Evolutionary conservation across 2,797 vertebrate species (phyloP).

Genomic region (Poeciliopsis paucimaculata): DNA sequence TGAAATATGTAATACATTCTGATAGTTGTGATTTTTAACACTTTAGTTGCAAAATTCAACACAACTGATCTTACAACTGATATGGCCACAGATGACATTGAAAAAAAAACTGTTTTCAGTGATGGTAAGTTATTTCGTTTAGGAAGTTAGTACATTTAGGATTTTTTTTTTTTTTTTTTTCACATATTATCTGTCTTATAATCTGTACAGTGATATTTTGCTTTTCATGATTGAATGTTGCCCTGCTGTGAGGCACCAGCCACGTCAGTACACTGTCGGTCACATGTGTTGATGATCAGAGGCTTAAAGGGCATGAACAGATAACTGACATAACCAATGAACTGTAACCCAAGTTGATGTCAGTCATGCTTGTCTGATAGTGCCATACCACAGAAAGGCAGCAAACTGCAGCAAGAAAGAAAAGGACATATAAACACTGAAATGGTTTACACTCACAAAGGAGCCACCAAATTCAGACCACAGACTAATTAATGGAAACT

Average conservation of each 20-base stretch:
- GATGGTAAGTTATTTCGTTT: too few relatives aligned
- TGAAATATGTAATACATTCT: neutral
- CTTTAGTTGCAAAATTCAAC: too few relatives aligned
- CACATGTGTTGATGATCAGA: slow-evolving; percentile 48
- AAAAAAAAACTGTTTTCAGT: too few relatives aligned
- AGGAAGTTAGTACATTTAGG: too few relatives aligned
- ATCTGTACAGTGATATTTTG: slow-evolving; percentile 12
- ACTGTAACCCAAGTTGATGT: slow-evolving; percentile 46
- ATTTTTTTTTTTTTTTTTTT: too few relatives aligned
- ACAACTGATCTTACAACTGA: too few relatives aligned
- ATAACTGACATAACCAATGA: slow-evolving; percentile 63
- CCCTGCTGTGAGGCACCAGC: slow-evolving; percentile 52
- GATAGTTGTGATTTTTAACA: neutral
- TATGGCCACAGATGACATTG: too few relatives aligned
- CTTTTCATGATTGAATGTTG: slow-evolving; percentile 17
- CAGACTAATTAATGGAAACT: slow-evolving; percentile 70
- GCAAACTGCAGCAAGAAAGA: neutral
- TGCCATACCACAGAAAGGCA: slow-evolving; percentile 2
- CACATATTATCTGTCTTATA: too few relatives aligned
- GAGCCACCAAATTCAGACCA: slow-evolving; percentile 47
- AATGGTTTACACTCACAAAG: slow-evolving; percentile 18
- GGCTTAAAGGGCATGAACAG: slow-evolving; percentile 60
- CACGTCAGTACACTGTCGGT: slow-evolving; percentile 52
- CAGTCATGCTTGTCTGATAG: slow-evolving; percentile 31
- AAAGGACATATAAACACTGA: neutral